phyloP scores from a whole-genome alignment of 2,113 vertebrate genomes.

The Nanorana parkeri region DNA sequence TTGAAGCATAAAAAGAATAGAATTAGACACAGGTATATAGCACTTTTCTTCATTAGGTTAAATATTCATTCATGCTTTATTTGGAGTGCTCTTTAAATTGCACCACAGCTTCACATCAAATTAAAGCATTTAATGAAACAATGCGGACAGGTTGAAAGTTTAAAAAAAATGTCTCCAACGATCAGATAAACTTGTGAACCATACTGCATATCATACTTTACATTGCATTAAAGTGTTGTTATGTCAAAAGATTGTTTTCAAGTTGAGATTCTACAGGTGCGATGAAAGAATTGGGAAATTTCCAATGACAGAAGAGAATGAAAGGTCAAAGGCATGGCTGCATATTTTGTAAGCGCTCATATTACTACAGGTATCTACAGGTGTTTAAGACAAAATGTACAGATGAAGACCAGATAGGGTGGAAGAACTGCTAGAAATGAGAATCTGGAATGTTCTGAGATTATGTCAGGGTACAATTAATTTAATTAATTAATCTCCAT shows the following conservation, averaged over 20 bases:
- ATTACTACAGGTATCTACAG: not conserved
- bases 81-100: no score
- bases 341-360: constrained; percentile 1
- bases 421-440: not conserved
- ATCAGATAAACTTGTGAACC: not conserved
- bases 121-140: no score
- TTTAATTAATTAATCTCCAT: no score
- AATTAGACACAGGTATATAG: no score
- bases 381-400: not conserved
- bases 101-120: no score
- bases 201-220: not conserved
- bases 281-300: not conserved
- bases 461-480: no score
- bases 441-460: no score
- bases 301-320: no score
- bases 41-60: no score
- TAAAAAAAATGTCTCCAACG: no score
- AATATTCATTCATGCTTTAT: no score
- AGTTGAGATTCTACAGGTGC: not conserved
- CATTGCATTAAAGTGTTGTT: not conserved
- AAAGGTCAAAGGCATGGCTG: not conserved
- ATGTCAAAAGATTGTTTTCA: constrained; percentile 3
- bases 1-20: no score
- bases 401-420: not conserved
- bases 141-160: not conserved